Evolutionary conservation across 2,797 vertebrate species (phyloP).

Genomic region (Bradypodion ventrale): DNA sequence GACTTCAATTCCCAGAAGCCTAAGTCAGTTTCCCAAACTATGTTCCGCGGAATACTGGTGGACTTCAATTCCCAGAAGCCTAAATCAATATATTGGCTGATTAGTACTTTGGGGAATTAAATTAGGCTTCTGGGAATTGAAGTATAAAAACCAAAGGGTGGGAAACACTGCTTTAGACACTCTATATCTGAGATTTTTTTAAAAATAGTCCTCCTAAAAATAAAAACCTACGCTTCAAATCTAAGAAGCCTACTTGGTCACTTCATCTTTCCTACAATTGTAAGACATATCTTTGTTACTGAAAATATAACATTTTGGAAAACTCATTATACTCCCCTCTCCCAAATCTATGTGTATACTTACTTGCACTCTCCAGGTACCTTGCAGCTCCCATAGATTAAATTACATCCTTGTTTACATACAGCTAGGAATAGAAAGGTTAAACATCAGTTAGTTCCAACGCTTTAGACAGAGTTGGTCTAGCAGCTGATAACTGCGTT

Average conservation of each 20-base stretch:
- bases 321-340: neutral
- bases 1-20: no score
- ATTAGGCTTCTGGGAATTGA: no score
- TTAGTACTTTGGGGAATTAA: no score
- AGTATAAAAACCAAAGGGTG: no score
- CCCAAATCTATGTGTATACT: constrained; percentile 68
- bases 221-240: neutral
- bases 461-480: constrained; percentile 5
- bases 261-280: neutral
- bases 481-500: constrained; percentile 1
- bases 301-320: neutral
- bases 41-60: no score
- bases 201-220: neutral
- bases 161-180: no score
- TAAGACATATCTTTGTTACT: neutral
- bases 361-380: constrained; percentile 91
- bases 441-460: constrained; percentile 32
- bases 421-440: constrained; percentile 79
- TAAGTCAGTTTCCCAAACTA: no score
- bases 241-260: neutral
- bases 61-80: no score
- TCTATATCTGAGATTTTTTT: neutral
- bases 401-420: constrained; percentile 92
- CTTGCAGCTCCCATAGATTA: constrained; percentile 83
- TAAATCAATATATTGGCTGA: no score